These are phyloP conservation scores for Odontomyia ornata DNA, from an alignment of 2,888 invertebrate genomes.

Conservation along the genomic window DNA sequence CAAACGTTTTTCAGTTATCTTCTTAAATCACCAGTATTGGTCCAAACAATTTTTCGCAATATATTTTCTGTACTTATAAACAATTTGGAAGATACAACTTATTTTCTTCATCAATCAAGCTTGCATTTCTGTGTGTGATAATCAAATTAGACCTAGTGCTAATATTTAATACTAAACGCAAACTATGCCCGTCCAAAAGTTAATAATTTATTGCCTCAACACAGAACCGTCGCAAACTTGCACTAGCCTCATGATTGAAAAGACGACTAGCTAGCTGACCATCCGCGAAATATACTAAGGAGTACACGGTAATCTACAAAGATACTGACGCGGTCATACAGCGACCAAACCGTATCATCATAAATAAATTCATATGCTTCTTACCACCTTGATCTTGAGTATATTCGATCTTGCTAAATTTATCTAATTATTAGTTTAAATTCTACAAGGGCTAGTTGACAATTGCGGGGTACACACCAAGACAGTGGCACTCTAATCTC, in stretches of 20 bases:
- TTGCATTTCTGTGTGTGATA: slow-evolving; percentile 7
- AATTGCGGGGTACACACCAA: neutral
- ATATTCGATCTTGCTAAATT: slow-evolving; percentile 20
- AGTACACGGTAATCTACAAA: neutral
- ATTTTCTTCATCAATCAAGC: neutral
- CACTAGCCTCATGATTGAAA: neutral
- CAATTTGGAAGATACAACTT: neutral
- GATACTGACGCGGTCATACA: neutral
- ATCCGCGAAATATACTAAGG: slow-evolving; percentile 12
- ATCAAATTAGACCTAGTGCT: slow-evolving; percentile 31
- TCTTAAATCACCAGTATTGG: slow-evolving; percentile 10
- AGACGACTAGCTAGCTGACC: slow-evolving; percentile 22
- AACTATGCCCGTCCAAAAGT: neutral
- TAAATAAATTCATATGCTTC: slow-evolving; percentile 3
- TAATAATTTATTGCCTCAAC: neutral
- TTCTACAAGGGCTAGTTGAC: slow-evolving; percentile 24
- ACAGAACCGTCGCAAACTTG: neutral
- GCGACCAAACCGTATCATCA: neutral
- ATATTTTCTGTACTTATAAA: neutral
- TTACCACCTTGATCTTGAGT: slow-evolving; percentile 43
- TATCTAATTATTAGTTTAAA: slow-evolving; percentile 38
- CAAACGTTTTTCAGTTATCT: neutral
- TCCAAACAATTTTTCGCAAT: neutral
- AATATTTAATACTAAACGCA: slow-evolving; percentile 34
- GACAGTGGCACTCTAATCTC: too few relatives aligned